Percentiles rank a stretch among this genome's conserved stretches.
These are phyloP conservation scores for Clistopyga incitator DNA, from an alignment of 2,888 invertebrate species.

Conservation along the genomic window DNA sequence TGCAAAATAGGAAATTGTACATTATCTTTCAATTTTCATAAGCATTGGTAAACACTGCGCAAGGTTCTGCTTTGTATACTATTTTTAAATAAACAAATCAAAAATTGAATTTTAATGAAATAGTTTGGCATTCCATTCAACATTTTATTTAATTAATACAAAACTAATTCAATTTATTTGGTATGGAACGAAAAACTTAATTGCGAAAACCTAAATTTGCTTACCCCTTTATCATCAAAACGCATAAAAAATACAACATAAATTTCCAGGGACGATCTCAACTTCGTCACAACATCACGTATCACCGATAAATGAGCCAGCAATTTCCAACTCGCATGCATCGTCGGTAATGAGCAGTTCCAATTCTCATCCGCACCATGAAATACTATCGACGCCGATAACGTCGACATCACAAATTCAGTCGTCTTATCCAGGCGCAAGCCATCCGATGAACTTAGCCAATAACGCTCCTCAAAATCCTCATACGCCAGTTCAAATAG, in stretches of 20 bases:
- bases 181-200: too few species aligned
- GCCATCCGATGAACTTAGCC: background rate
- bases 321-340: background rate
- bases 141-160: too few species aligned
- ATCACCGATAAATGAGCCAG: background rate
- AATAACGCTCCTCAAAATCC: background rate
- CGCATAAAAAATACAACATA: background rate
- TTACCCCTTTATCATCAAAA: too few species aligned
- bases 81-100: background rate
- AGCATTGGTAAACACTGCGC: too few species aligned
- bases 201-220: too few species aligned
- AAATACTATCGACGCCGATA: background rate
- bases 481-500: background rate
- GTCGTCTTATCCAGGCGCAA: background rate
- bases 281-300: background rate
- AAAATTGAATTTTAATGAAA: too few species aligned
- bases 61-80: too few species aligned
- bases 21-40: background rate
- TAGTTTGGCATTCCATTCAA: too few species aligned
- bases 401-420: background rate
- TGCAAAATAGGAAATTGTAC: background rate
- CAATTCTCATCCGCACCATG: background rate
- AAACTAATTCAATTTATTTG: too few species aligned
- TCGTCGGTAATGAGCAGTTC: background rate
- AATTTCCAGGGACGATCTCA: background rate